Evolutionary conservation across 2,888 invertebrate species (phyloP).

Genomic region (Scelioninae gen. 2): DNA sequence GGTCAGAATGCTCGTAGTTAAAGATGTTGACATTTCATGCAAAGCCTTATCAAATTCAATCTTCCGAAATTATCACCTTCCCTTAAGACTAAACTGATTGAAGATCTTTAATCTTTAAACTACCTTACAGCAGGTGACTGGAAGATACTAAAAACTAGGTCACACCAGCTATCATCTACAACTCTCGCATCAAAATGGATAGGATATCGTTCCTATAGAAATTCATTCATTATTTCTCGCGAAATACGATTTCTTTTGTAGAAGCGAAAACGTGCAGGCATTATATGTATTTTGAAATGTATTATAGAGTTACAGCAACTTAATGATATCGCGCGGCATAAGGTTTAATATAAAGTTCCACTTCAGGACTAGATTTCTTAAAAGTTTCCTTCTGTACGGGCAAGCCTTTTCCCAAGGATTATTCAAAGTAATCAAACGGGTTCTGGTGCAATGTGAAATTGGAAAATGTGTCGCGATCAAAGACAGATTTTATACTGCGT

Average conservation of each 20-base stretch:
- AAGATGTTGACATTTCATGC: no score
- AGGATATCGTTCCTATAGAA: slow-evolving; percentile 1
- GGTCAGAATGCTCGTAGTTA: no score
- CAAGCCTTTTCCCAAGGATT: slow-evolving; percentile 40
- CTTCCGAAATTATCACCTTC: no score
- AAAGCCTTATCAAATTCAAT: slow-evolving; percentile 58
- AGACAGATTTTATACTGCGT: no score
- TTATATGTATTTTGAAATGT: slow-evolving; percentile 44
- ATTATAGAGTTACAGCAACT: slow-evolving; percentile 45
- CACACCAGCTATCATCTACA: no score
- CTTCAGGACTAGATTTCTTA: slow-evolving; percentile 37
- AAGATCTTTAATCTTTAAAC: no score
- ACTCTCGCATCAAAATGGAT: neutral
- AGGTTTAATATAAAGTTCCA: slow-evolving; percentile 50
- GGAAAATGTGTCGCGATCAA: slow-evolving; percentile 5
- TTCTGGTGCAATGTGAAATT: slow-evolving; percentile 17
- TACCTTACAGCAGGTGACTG: no score
- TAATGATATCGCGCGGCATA: slow-evolving; percentile 49
- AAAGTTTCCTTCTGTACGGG: slow-evolving; percentile 30
- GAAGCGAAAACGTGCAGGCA: slow-evolving; percentile 19
- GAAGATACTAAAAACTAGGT: no score
- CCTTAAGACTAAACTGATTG: no score
- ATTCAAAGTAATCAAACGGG: slow-evolving; percentile 33
- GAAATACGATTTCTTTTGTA: slow-evolving; percentile 35
- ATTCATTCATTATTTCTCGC: slow-evolving; percentile 17